Evolutionary conservation across 2,888 invertebrate species (phyloP).

Genomic region (Brachyopa scutellaris): DNA sequence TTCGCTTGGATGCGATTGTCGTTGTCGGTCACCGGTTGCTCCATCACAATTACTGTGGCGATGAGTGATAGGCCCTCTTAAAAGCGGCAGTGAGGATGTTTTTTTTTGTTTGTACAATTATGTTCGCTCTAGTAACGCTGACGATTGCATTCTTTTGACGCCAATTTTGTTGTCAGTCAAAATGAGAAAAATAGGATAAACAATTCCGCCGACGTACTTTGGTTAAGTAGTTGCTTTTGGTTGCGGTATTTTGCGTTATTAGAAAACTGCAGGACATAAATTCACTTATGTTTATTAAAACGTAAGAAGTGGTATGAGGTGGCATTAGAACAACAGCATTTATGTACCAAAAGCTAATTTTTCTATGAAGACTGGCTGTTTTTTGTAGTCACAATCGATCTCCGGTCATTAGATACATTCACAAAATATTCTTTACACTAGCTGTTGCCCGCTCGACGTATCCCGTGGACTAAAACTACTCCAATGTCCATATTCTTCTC

Average conservation of each 20-base stretch:
- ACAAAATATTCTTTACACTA: no score
- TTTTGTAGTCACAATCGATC: no score
- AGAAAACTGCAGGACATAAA: no score
- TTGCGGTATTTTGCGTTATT: not conserved
- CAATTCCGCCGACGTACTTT: not conserved
- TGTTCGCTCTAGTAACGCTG: conserved; percentile 23
- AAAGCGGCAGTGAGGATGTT: conserved; percentile 8
- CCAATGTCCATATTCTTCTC: no score
- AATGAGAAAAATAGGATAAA: conserved; percentile 2
- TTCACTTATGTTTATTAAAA: no score
- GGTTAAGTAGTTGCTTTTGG: not conserved
- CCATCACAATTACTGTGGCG: conserved; percentile 19
- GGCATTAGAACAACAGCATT: no score
- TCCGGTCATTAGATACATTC: no score
- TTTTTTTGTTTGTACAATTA: conserved; percentile 8
- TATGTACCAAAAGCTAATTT: no score
- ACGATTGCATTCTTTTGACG: conserved; percentile 6
- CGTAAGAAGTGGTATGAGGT: no score
- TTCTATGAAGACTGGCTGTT: no score
- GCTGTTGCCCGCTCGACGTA: no score
- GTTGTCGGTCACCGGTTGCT: not conserved
- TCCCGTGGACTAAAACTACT: no score
- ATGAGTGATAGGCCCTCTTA: conserved; percentile 42
- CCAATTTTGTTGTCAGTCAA: conserved; percentile 42
- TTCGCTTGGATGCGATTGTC: conserved; percentile 17